Conservation (phyloP, 1,140 invertebrate species). For the Rhyacophila brunnea region DNA sequence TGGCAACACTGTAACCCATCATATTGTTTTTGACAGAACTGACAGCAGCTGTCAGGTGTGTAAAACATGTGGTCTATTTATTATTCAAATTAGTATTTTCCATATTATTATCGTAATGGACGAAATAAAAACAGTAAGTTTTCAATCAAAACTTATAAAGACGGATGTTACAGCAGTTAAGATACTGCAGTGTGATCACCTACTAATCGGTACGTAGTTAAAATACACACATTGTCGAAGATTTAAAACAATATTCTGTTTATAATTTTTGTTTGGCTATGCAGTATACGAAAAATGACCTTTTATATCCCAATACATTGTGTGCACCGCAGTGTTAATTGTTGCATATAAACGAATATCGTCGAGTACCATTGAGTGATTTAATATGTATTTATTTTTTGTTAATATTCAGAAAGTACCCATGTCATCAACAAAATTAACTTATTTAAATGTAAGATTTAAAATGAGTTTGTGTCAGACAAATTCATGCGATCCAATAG, state of each 20-base stretch:
- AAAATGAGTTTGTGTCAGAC: background rate
- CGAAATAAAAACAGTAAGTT: background rate
- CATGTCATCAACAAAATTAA: background rate
- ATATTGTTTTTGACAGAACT: too few species aligned
- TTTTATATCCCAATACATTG: too few species aligned
- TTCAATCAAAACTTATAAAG: conserved; percentile 40
- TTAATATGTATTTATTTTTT: background rate
- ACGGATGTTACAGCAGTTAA: conserved; percentile 51
- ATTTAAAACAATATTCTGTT: too few species aligned
- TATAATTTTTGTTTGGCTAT: too few species aligned
- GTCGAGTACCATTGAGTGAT: background rate
- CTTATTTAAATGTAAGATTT: background rate
- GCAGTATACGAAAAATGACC: too few species aligned
- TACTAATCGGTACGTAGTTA: conserved; percentile 36
- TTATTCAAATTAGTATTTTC: too few species aligned
- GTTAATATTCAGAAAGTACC: background rate
- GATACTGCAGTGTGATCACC: conserved; percentile 41
- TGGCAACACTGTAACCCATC: too few species aligned
- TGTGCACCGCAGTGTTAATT: too few species aligned
- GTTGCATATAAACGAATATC: background rate
- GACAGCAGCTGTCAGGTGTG: too few species aligned
- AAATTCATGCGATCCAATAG: background rate
- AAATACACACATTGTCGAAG: too few species aligned
- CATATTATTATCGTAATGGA: too few species aligned
- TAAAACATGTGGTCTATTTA: too few species aligned